Base-by-base conservation (phyloP, 2,113 vertebrate genomes). In the Poecile atricapillus region DNA sequence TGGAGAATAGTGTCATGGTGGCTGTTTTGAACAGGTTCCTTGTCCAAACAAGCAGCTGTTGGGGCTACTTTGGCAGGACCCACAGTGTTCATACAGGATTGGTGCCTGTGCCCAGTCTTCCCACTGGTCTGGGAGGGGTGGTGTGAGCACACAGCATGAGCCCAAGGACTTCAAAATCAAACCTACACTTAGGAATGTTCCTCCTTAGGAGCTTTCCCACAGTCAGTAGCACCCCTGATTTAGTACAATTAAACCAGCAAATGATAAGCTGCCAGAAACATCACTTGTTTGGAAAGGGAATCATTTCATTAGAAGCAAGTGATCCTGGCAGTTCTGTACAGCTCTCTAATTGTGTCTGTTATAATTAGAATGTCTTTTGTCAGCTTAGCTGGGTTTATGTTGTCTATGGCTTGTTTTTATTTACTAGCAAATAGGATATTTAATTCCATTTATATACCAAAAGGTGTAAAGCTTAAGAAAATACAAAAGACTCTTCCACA, bases 361-460 rank as follows among this genome's bases (percentile, higher is more conserved):
- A 28, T 50, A 91, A 91, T 95, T 87, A 68, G 58, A 59, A 71
- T 71, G 78, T 64, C 58, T 89, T 93, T 89, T 84, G 82, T 90
- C 74, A 75, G 39, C n/a, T 63, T 68, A 39, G 25, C n/a, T 84
- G 37, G 79, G 64, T 86, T 93, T 69, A 43, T 64, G 59, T 87
- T 88, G 83, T 79, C 90, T 71, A 12, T 85, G 41, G 56, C 60
- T 91, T 91, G 58, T 59, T 87, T 62, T 50, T 63, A 70, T 89
- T 91, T 95, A 79, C 62, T 46, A 75, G 49, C 41, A 86, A 91
- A 81, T 56, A 68, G 56, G 82, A 64, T 84, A 37, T 81, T 94
- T 82, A 58, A 39, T 90, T 94, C 89, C 43, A 14, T 96, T 89
- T 93, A 28, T 49, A 27, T 65, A 80, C 33, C 50, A 60, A 88